Evolutionary conservation across 1,140 invertebrate species (phyloP).

Genomic region (Araneus ventricosus): DNA sequence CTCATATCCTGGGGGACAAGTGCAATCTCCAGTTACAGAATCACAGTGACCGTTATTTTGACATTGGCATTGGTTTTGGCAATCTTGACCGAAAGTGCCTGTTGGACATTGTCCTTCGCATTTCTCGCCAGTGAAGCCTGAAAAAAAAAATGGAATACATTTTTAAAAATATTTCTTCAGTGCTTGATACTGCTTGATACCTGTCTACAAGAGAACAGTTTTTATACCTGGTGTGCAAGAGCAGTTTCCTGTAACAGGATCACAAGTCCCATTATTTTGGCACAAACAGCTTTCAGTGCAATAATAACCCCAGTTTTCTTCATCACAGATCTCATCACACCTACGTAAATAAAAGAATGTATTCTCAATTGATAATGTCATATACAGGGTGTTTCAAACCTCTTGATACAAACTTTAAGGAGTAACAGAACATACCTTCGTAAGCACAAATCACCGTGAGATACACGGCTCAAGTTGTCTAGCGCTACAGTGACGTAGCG

Average conservation of each 20-base stretch:
- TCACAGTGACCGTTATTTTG: constrained; percentile 94
- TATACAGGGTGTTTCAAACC: no score
- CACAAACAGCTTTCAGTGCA: not conserved
- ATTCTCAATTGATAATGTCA: no score
- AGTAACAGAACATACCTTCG: no score
- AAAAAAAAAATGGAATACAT: constrained; percentile 29
- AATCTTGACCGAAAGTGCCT: constrained; percentile 87
- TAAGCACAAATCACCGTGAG: no score
- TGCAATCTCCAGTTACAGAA: constrained; percentile 88
- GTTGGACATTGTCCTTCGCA: not conserved
- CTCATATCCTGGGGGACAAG: constrained; percentile 84
- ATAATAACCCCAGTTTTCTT: constrained; percentile 2
- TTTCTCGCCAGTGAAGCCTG: not conserved
- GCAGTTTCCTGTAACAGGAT: not conserved
- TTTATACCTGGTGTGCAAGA: not conserved
- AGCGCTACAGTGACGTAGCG: no score
- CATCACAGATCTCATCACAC: constrained; percentile 1
- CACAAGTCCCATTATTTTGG: not conserved
- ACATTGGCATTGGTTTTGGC: constrained; percentile 91
- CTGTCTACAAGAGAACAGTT: not conserved
- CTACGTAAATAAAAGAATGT: not conserved
- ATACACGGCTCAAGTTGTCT: no score
- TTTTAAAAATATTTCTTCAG: not conserved
- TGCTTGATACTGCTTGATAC: not conserved
- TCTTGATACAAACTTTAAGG: no score